These are phyloP conservation scores for Rhysida immarginata DNA, from an alignment of 1,140 invertebrate species.

Conservation along the genomic window DNA sequence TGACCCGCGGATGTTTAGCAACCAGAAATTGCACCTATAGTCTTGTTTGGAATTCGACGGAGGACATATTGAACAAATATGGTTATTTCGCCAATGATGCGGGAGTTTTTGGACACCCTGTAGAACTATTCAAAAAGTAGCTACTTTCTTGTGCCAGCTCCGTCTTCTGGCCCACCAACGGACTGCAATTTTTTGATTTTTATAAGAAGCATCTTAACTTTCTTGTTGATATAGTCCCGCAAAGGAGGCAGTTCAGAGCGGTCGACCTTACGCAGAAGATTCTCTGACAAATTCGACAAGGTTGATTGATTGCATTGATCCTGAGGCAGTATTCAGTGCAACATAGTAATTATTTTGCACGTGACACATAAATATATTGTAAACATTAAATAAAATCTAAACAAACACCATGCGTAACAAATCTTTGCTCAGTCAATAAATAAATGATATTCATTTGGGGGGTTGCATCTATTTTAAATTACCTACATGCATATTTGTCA, in stretches of 20 bases:
- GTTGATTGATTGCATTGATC: neutral
- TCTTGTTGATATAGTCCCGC: neutral
- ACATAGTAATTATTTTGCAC: no score
- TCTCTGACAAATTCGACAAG: neutral
- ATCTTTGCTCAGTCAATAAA: no score
- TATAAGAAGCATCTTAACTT: neutral
- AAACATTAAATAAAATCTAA: no score
- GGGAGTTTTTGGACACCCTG: neutral
- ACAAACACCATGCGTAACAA: no score
- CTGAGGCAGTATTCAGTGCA: no score
- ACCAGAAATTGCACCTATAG: neutral
- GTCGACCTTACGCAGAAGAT: neutral
- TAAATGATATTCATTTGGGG: no score
- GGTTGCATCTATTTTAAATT: no score
- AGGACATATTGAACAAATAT: no score
- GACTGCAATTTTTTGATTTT: slow-evolving; percentile 2
- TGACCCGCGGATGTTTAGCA: neutral
- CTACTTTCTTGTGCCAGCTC: neutral
- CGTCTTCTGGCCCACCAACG: neutral
- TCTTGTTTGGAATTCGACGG: no score
- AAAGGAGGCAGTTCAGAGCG: neutral
- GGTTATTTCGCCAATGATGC: no score
- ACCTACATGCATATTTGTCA: no score
- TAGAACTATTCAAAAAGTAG: neutral
- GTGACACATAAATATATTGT: no score